Evolutionary conservation across 2,113 vertebrate species (phyloP).

Genomic region (Myiopsitta monachus): DNA sequence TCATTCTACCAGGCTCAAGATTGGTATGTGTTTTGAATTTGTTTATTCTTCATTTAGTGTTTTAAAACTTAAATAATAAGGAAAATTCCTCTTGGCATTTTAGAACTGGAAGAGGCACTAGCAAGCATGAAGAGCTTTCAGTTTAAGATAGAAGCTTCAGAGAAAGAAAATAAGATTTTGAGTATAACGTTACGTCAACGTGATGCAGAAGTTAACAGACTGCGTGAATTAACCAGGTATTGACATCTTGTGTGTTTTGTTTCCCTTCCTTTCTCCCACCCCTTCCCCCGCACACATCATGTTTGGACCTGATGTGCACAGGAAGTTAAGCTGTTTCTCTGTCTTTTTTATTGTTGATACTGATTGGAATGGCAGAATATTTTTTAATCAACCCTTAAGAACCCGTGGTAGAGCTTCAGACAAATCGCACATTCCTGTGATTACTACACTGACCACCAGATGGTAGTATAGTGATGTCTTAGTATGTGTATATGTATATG

Average conservation of each 20-base stretch:
- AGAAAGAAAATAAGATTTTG: constrained; percentile 82
- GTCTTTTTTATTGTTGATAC: background rate
- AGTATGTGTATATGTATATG: background rate
- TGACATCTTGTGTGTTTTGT: background rate
- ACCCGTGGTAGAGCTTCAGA: background rate
- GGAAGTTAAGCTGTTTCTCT: background rate
- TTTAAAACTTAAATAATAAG: background rate
- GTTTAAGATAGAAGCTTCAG: constrained; percentile 77
- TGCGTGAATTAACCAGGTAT: constrained; percentile 82
- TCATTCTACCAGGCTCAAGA: constrained; percentile 72
- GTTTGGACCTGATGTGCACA: background rate
- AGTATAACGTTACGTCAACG: constrained; percentile 77
- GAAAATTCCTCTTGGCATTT: constrained; percentile 16
- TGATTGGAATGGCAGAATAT: background rate
- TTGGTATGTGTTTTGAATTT: constrained; percentile 71
- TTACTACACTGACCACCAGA: constrained; percentile 15
- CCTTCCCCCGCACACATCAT: background rate
- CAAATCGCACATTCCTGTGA: rapidly evolving
- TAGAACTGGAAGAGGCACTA: constrained; percentile 75
- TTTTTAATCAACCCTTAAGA: background rate
- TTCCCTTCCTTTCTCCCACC: background rate
- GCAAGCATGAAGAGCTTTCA: constrained; percentile 76
- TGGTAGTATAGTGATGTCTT: constrained; percentile 24
- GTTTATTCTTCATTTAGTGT: background rate
- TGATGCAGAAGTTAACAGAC: constrained; percentile 79